Conservation (phyloP, 2,113 vertebrate genomes). For the Amblyopsis rosae region DNA sequence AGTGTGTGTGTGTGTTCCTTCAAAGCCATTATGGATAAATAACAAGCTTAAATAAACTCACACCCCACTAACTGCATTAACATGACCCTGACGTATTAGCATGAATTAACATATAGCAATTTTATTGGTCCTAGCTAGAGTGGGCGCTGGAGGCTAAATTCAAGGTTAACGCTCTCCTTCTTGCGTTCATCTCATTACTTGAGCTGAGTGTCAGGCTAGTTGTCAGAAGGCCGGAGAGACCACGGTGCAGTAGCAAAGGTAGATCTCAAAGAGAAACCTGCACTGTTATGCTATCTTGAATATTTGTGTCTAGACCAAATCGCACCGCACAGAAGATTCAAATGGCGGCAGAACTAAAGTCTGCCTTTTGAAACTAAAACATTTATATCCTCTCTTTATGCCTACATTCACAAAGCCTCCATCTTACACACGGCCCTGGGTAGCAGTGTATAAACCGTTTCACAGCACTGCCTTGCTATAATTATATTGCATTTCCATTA, state of each 20-base stretch:
- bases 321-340: no score
- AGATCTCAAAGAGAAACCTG: conserved; percentile 10
- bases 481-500: conserved; percentile 69
- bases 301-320: no score
- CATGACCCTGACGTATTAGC: conserved; percentile 56
- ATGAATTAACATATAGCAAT: conserved; percentile 57
- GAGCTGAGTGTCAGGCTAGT: conserved; percentile 21
- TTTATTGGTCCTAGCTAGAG: conserved; percentile 45
- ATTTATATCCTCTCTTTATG: not conserved
- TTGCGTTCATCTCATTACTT: conserved; percentile 60
- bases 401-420: conserved; percentile 26
- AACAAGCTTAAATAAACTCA: conserved; percentile 58
- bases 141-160: conserved; percentile 49
- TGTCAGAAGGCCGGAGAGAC: conserved; percentile 21
- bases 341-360: not conserved
- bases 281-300: no score
- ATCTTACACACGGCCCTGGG: conserved; percentile 23
- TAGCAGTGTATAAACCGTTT: conserved; percentile 43
- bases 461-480: conserved; percentile 59
- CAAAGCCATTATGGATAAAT: conserved; percentile 35
- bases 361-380: conserved; percentile 1
- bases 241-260: no score
- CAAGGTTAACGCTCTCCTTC: conserved; percentile 64
- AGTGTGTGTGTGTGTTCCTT: conserved; percentile 39
- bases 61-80: conserved; percentile 61